Percentiles rank a stretch among this genome's conserved stretches.
Evolutionary conservation across 2,113 vertebrate species (phyloP).

Genomic region (Nibea albiflora): DNA sequence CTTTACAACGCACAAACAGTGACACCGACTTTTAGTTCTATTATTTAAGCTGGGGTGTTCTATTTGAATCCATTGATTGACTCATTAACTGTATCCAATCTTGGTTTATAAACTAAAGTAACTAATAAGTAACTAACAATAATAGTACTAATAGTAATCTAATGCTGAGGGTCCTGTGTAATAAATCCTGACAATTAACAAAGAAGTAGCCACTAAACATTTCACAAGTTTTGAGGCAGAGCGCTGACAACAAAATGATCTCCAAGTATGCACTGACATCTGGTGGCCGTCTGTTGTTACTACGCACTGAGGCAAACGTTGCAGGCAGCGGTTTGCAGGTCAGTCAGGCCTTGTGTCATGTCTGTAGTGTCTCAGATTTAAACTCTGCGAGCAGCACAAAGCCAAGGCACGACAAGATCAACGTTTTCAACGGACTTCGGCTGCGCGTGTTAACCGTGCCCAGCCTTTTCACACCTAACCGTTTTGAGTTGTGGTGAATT

Average conservation of each 20-base stretch:
- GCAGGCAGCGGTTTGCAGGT: not conserved
- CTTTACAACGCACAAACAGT: not conserved
- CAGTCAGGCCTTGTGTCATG: not conserved
- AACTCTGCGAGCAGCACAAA: not conserved
- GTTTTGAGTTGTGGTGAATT: not conserved
- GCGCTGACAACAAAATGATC: not conserved
- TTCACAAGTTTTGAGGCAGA: not conserved
- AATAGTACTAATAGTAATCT: not conserved
- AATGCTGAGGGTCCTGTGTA: not conserved
- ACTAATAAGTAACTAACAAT: no score
- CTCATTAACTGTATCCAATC: not conserved
- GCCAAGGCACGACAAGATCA: not conserved
- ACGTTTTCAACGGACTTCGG: not conserved
- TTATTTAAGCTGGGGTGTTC: not conserved
- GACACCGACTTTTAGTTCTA: not conserved
- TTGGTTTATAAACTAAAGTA: not conserved
- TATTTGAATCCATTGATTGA: not conserved
- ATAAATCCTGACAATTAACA: not conserved
- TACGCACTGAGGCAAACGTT: not conserved
- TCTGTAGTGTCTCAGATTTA: no score
- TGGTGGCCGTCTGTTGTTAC: constrained; percentile 40
- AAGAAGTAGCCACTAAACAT: not conserved
- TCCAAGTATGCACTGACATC: constrained; percentile 59
- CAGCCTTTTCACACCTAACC: not conserved
- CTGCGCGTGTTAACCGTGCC: not conserved